These are phyloP conservation scores for Hemithea aestivaria DNA, from an alignment of 2,888 invertebrate genomes.

Conservation along the genomic window DNA sequence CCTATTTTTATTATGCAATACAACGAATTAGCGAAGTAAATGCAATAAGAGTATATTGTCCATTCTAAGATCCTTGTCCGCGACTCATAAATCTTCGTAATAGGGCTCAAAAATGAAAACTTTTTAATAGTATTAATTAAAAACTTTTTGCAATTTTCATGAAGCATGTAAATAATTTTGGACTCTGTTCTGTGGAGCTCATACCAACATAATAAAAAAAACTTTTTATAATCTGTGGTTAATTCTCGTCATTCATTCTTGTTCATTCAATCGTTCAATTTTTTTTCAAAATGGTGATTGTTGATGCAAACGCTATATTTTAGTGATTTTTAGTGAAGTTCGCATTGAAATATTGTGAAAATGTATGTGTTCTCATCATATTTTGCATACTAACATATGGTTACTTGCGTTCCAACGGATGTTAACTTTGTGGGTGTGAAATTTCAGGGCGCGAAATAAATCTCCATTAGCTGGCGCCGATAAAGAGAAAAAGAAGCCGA, in stretches of 20 bases:
- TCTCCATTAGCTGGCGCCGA: slow-evolving; percentile 84
- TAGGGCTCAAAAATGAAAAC: too few species aligned
- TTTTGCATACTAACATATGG: background rate
- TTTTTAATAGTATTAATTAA: too few species aligned
- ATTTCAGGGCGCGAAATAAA: slow-evolving; percentile 85
- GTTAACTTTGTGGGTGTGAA: slow-evolving; percentile 7
- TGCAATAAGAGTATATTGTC: too few species aligned
- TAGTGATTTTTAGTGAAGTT: slow-evolving; percentile 1
- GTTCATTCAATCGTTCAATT: slow-evolving; percentile 11
- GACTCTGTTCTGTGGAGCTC: too few species aligned
- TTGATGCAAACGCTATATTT: slow-evolving; percentile 19
- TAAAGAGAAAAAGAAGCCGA: slow-evolving; percentile 84
- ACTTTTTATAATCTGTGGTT: too few species aligned
- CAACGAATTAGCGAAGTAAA: too few species aligned
- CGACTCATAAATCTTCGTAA: too few species aligned
- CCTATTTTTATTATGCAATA: background rate
- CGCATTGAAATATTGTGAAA: slow-evolving; percentile 2
- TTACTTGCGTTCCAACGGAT: background rate
- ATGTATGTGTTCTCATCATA: slow-evolving; percentile 15
- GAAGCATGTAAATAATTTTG: too few species aligned
- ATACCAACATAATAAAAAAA: too few species aligned
- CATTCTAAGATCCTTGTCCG: too few species aligned
- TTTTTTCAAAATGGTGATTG: slow-evolving; percentile 14
- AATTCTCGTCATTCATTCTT: slow-evolving; percentile 7
- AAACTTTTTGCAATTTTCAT: too few species aligned